Conservation (phyloP, 2,797 vertebrate species). For the Lepilemur ruficaudatus region DNA sequence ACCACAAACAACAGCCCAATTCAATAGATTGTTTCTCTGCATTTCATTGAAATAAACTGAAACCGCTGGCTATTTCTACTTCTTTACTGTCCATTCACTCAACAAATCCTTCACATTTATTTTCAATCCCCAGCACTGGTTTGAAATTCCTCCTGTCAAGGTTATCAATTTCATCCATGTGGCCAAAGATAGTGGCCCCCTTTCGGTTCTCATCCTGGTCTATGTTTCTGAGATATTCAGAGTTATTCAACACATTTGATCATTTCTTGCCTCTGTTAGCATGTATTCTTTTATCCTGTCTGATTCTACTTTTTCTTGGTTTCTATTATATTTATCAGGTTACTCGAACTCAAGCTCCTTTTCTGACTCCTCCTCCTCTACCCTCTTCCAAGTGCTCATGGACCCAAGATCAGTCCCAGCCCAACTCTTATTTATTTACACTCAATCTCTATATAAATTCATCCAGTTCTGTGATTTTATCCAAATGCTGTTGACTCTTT, state of each 20-base stretch:
- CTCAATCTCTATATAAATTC: background rate
- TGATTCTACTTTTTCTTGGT: background rate
- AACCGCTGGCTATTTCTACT: background rate
- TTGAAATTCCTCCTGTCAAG: background rate
- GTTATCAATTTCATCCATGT: background rate
- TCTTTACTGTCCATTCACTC: background rate
- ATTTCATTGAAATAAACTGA: slow-evolving; percentile 40
- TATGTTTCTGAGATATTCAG: background rate
- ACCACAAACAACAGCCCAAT: background rate
- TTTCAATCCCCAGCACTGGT: background rate
- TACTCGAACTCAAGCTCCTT: background rate
- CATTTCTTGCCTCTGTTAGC: background rate
- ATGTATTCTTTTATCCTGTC: background rate
- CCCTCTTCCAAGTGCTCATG: background rate
- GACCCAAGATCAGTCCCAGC: background rate
- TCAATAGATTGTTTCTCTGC: background rate
- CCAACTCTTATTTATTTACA: background rate
- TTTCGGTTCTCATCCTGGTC: background rate
- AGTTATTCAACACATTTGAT: background rate
- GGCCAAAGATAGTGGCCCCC: background rate
- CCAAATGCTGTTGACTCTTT: background rate
- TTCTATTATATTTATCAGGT: background rate
- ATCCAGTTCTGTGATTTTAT: background rate
- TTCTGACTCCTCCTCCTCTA: background rate
- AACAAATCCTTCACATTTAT: background rate